phyloP scores from a whole-genome alignment of 2,797 vertebrate species.

The Florisuga fusca region DNA sequence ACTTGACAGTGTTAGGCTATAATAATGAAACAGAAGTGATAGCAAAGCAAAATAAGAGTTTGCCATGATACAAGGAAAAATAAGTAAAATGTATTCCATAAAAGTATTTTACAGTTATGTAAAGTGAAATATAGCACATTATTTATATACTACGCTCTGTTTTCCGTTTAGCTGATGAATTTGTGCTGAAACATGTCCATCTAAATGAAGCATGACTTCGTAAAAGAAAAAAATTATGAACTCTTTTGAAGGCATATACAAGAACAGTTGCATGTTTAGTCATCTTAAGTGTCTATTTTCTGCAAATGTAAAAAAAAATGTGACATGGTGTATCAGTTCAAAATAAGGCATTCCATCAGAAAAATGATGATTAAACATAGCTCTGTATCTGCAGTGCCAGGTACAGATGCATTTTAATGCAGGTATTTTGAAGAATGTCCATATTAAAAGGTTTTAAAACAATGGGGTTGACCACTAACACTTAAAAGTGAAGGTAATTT shows the following conservation, averaged over 20 bases:
- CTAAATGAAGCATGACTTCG: background rate
- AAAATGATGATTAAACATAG: background rate
- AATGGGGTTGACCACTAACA: background rate
- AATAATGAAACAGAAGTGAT: slow-evolving; percentile 35
- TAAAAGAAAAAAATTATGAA: background rate
- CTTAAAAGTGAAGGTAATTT: background rate
- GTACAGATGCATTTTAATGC: background rate
- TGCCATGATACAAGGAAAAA: background rate
- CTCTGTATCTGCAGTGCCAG: background rate
- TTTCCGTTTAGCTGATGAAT: slow-evolving; percentile 25
- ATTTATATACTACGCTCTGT: slow-evolving; percentile 3
- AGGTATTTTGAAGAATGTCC: background rate
- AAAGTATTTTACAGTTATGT: background rate
- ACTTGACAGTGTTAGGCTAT: slow-evolving; percentile 51
- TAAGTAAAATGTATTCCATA: background rate
- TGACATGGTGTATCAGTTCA: background rate
- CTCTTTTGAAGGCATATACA: slow-evolving; percentile 7
- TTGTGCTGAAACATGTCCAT: slow-evolving; percentile 14
- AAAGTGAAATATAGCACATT: background rate
- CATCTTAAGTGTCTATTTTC: slow-evolving; percentile 54
- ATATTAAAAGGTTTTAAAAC: background rate
- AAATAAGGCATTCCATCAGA: slow-evolving; percentile 18
- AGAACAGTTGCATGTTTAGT: slow-evolving; percentile 22
- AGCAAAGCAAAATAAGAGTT: background rate
- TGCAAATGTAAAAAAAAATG: background rate